Evolutionary conservation across 2,113 vertebrate species (phyloP).

Genomic region (Conger conger): DNA sequence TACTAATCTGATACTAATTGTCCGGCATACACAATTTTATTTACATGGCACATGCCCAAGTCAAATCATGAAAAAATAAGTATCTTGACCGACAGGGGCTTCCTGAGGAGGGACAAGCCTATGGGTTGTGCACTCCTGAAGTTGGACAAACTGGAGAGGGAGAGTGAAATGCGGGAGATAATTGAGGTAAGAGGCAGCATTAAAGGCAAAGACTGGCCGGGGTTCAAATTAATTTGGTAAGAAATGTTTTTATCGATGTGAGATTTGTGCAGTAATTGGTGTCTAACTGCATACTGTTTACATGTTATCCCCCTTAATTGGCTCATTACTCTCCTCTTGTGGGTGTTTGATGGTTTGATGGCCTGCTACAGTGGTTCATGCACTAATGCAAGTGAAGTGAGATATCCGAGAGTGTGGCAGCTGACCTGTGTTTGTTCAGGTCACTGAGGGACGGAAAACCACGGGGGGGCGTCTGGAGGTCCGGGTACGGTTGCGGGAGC

Average conservation of each 20-base stretch:
- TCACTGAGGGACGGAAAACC: slow-evolving; percentile 89
- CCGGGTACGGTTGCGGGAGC: slow-evolving; percentile 87
- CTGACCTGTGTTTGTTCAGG: slow-evolving; percentile 60
- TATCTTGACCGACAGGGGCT: slow-evolving; percentile 71
- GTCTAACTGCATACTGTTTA: not conserved
- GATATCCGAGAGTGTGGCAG: not conserved
- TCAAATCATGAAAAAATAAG: not conserved
- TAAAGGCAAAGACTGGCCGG: not conserved
- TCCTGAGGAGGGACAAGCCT: slow-evolving; percentile 92
- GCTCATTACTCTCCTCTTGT: not conserved
- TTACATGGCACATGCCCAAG: not conserved
- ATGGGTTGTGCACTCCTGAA: slow-evolving; percentile 86
- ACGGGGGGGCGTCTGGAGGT: slow-evolving; percentile 94
- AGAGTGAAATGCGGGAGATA: slow-evolving; percentile 93
- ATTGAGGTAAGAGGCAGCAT: slow-evolving; percentile 75
- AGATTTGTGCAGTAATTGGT: not conserved
- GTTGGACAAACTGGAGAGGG: slow-evolving; percentile 86
- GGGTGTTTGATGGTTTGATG: not conserved
- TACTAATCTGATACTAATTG: not conserved
- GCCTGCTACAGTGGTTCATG: not conserved
- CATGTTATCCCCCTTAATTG: not conserved
- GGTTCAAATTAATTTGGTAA: not conserved
- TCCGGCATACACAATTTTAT: not conserved
- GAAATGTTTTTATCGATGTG: not conserved
- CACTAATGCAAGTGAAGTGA: not conserved